phyloP scores from a whole-genome alignment of 1,140 invertebrate species.

The Ceratosolen solmsi region DNA sequence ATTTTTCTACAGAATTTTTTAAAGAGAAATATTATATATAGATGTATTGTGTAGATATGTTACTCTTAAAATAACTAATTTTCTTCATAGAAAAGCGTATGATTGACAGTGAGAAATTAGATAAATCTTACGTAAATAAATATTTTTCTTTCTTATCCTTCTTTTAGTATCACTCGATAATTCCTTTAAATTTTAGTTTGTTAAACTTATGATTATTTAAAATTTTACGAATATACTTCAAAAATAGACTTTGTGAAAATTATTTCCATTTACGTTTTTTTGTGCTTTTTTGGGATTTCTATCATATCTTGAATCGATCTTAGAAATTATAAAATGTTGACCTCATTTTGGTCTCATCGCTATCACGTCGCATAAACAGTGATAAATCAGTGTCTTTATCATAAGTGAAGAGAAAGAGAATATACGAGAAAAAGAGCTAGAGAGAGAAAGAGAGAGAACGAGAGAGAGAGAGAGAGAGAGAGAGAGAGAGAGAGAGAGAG shows the following conservation, averaged over 20 bases:
- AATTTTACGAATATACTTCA: no score
- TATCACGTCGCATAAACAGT: constrained; percentile 66
- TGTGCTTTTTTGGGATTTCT: background rate
- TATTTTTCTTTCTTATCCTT: constrained; percentile 16
- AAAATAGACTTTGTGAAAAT: background rate
- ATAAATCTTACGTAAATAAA: constrained; percentile 52
- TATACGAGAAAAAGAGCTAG: no score
- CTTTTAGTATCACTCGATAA: background rate
- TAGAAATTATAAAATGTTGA: constrained; percentile 69
- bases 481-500: background rate
- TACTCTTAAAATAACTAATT: background rate
- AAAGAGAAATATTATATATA: background rate
- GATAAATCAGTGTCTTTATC: constrained; percentile 69
- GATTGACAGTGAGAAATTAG: background rate
- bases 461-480: background rate
- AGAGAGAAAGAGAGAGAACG: no score
- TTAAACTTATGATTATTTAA: background rate
- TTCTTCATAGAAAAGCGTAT: background rate
- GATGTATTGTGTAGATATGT: background rate
- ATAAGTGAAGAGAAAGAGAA: background rate
- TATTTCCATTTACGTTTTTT: constrained; percentile 37
- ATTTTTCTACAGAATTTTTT: background rate
- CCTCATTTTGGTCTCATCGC: constrained; percentile 69
- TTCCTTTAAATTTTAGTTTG: background rate
- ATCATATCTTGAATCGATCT: constrained; percentile 32